These are phyloP conservation scores for Poeciliopsis gracilis DNA, from an alignment of 2,797 vertebrate species.

Conservation along the genomic window DNA sequence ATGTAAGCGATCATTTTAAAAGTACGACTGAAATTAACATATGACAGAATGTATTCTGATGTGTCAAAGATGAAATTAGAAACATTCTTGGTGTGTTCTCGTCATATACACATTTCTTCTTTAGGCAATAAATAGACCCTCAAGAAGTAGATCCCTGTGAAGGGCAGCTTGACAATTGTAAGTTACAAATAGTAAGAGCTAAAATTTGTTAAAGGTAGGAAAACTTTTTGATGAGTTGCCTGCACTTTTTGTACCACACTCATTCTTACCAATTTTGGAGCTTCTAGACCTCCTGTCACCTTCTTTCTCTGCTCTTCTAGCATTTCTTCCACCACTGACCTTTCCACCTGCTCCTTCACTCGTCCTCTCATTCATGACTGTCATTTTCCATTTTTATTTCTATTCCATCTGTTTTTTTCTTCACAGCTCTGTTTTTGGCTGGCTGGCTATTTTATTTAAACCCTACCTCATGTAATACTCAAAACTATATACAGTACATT, in stretches of 20 bases:
- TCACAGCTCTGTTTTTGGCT: background rate
- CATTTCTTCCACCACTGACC: constrained; percentile 28
- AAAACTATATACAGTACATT: constrained; percentile 21
- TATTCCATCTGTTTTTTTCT: constrained; percentile 5
- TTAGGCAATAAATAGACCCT: background rate
- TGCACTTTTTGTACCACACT: background rate
- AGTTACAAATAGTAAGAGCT: background rate
- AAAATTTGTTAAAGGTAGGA: background rate
- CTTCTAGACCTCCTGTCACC: constrained; percentile 23
- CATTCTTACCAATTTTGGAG: constrained; percentile 5
- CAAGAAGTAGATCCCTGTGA: background rate
- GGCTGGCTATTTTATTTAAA: constrained; percentile 2
- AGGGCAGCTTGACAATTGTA: background rate
- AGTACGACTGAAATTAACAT: constrained; percentile 9
- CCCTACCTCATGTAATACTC: constrained; percentile 4
- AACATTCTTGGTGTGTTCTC: background rate
- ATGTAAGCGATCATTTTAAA: background rate
- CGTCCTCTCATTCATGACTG: constrained; percentile 2
- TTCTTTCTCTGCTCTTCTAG: constrained; percentile 17
- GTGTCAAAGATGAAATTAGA: constrained; percentile 9
- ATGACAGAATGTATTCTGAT: background rate
- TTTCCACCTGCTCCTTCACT: constrained; percentile 13
- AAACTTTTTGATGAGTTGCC: constrained; percentile 16
- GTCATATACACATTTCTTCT: background rate
- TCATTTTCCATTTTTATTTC: constrained; percentile 16